phyloP scores from a whole-genome alignment of 2,797 vertebrate species.

The Sternarchorhynchus goeldii region DNA sequence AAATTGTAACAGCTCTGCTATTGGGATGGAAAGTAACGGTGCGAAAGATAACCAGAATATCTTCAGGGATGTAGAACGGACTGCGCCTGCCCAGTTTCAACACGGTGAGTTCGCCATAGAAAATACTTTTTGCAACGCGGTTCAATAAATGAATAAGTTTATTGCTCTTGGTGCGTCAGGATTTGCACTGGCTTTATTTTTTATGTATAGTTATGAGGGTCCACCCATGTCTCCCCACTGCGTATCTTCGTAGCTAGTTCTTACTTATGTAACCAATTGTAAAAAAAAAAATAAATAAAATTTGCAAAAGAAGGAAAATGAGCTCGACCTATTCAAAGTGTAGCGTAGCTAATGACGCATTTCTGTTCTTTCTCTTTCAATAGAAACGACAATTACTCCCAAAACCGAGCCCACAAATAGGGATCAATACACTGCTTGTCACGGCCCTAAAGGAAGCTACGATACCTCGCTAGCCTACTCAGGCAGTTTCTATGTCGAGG shows the following conservation, averaged over 20 bases:
- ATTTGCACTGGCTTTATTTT: too few species aligned
- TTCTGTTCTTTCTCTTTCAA: conserved; percentile 62
- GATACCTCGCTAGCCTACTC: conserved; percentile 90
- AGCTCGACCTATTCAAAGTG: background rate
- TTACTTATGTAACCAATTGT: conserved; percentile 70
- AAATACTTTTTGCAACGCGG: too few species aligned
- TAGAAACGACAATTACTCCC: conserved; percentile 77
- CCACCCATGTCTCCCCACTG: conserved; percentile 6
- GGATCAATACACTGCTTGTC: conserved; percentile 80
- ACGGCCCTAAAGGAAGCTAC: conserved; percentile 78
- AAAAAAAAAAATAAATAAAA: background rate
- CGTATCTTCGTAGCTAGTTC: conserved; percentile 42
- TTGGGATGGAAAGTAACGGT: conserved; percentile 76
- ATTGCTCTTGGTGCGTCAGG: too few species aligned
- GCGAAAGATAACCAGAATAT: conserved; percentile 80
- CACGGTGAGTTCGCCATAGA: conserved; percentile 77
- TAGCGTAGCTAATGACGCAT: too few species aligned
- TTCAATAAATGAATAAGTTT: too few species aligned
- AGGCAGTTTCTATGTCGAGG: conserved; percentile 97
- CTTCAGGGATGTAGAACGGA: conserved; percentile 75
- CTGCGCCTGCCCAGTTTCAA: conserved; percentile 79
- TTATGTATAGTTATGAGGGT: too few species aligned
- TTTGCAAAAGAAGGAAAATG: background rate
- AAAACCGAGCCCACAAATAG: conserved; percentile 82
- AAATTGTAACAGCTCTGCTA: conserved; percentile 79